A percentile compares a stretch with the other conserved stretches of the same genome.
These are phyloP conservation scores for Nymphalis urticae DNA, from an alignment of 2,888 invertebrate genomes.

Conservation along the genomic window DNA sequence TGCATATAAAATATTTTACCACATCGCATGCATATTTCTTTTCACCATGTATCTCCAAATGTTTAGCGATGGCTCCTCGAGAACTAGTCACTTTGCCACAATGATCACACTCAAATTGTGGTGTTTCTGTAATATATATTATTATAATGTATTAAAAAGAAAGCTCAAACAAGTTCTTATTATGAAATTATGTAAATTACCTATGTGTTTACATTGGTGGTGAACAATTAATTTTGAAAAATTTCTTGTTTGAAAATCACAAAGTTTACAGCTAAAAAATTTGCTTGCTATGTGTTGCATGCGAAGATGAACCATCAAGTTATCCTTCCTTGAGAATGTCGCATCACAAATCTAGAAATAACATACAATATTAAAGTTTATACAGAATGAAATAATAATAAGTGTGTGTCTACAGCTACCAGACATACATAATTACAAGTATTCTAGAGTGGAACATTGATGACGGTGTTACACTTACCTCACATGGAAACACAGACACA, in stretches of 20 bases:
- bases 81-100: slow-evolving; percentile 88
- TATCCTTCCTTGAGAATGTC: slow-evolving; percentile 86
- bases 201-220: slow-evolving; percentile 58
- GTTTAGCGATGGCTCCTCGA: slow-evolving; percentile 88
- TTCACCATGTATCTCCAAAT: slow-evolving; percentile 84
- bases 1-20: slow-evolving; percentile 58
- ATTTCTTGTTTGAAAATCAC: slow-evolving; percentile 57
- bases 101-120: slow-evolving; percentile 84
- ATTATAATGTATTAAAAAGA: not conserved
- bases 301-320: slow-evolving; percentile 87
- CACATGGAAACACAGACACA: slow-evolving; percentile 55
- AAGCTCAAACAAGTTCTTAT: no score
- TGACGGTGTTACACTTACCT: slow-evolving; percentile 52
- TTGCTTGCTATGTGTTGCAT: slow-evolving; percentile 73
- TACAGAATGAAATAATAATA: slow-evolving; percentile 6
- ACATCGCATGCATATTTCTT: slow-evolving; percentile 85
- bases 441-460: not conserved
- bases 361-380: slow-evolving; percentile 5
- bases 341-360: slow-evolving; percentile 82
- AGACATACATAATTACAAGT: slow-evolving; percentile 6
- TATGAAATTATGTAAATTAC: slow-evolving; percentile 43
- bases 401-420: no score
- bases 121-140: slow-evolving; percentile 45
- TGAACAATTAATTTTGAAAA: slow-evolving; percentile 67
- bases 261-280: slow-evolving; percentile 59